Evolutionary conservation across 2,113 vertebrate species (phyloP), one percentile per base, ranked within the genome.

Genomic region (Abramis brama): DNA sequence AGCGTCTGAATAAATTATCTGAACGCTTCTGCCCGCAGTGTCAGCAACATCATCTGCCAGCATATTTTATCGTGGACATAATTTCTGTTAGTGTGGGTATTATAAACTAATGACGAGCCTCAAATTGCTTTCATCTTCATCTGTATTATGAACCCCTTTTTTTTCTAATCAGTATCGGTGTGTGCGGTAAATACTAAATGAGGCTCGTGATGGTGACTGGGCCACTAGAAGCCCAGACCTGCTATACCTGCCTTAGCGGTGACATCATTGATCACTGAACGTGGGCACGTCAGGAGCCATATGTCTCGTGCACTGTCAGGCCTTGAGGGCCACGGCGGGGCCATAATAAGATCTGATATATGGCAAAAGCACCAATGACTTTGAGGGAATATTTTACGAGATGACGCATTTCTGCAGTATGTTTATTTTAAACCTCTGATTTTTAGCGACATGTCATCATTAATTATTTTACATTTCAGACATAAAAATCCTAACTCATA

Each of bases 241-340:
- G 64, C 19, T 52, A 43, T 60, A 79, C 77, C 77, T 79, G 57
- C 36, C 27, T 79, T 45, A 52, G 9, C 5, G 81, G 87, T 85
- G 87, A 88, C 89, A 85, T 90, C 89, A 88, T 47, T 80, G 64
- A 90, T 87, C 75, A n/a, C 83, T 85, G 81, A 86, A 85, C 55
- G 84, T 62, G 39, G 68, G 45, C 19, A 62, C 45, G 84, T 50
- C 79, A 74, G 83, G 78, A 75, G 68, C 66, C 80, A 11, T 84
- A 52, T 86, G 86, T 86, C 86, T 83, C 82, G 55, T 68, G 57
- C 82, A 25, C 80, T 60, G 68, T n/a, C 55, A 76, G 25, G 57
- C 76, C 64, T 23, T n/a, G 17, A 45, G 23, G 17, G 36, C 75
- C 64, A 75, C 68, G 39, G 19, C 1, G 19, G 64, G 60, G 33